Evolutionary conservation across 1,140 invertebrate species (phyloP), one percentile per base, ranked within the genome.

Genomic region (Propsilocerus akamusi): DNA sequence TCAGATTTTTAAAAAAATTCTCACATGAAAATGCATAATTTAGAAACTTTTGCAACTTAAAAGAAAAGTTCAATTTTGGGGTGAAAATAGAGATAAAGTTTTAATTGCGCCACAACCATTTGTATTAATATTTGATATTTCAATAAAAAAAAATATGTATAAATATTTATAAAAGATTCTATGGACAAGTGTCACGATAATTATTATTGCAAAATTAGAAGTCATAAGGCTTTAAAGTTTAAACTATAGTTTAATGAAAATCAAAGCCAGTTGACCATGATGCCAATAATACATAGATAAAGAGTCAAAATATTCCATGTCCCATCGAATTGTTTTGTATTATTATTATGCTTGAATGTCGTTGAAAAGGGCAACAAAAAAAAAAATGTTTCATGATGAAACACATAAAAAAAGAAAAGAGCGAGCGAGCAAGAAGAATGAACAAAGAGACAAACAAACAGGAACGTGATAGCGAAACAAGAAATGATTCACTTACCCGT

Each of bases 401-500:
- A 52, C 34, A 49, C 46, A 51, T 28, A 24, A 48, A 48, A 52
- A 49, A 60, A 56, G 17, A 28, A 49, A 22, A 20, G 17, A 48
- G 20, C 46, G 20, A 32, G 26, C 41, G 32, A 41, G 22, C 5
- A 49, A 47, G 11, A 28, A 22, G 5, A 20, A 48, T 30, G 11
- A 11, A 46, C 49, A 61, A 59, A 58, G 56, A 59, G 60, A 58
- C 58, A 61, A 59, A 57, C 54, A 60, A 57, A 55, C 49, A 52
- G 48, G 47, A 30, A 51, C 51, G 53, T 52, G 54, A 54, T 53
- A 56, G 54, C 52, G 52, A 53, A 47, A 58, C 56, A 55, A 57
- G 59, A 61, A 58, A 55, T 52, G 57, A 53, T 58, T 37, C 50
- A 72, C 83, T 84, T 74, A 92, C 88, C 77, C 87, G 68, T 76